phyloP scores from a whole-genome alignment of 2,113 vertebrate species.

The Pardalotus punctatus region DNA sequence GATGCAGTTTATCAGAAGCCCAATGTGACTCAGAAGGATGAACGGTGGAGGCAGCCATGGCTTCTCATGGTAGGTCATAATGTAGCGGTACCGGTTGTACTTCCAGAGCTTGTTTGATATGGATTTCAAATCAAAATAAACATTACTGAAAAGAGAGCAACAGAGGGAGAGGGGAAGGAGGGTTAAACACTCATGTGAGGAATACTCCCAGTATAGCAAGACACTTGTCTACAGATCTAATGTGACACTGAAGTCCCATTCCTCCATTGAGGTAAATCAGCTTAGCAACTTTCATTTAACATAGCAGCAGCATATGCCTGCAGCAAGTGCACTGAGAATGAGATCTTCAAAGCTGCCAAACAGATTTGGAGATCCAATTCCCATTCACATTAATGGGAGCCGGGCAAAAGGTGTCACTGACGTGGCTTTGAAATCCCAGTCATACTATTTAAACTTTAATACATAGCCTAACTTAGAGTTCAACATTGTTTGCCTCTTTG shows the following conservation, averaged over 20 bases:
- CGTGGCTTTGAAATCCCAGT: neutral
- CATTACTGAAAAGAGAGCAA: constrained; percentile 77
- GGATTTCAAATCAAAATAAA: constrained; percentile 89
- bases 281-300: neutral
- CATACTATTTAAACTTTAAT: constrained; percentile 5
- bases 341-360: constrained; percentile 13
- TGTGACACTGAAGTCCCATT: neutral
- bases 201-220: neutral
- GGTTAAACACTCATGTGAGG: neutral
- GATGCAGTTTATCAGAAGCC: constrained; percentile 73
- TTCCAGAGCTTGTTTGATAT: constrained; percentile 93
- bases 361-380: neutral
- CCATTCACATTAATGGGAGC: neutral
- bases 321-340: neutral
- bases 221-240: neutral
- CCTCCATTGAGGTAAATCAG: neutral
- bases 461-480: neutral
- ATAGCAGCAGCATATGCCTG: neutral
- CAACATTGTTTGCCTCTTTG: neutral
- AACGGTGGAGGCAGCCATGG: constrained; percentile 93
- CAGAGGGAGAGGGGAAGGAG: neutral
- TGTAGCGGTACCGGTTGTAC: constrained; percentile 95
- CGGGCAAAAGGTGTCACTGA: neutral
- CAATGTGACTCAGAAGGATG: constrained; percentile 84
- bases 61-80: constrained; percentile 92